These are phyloP conservation scores for Himalopsyche kuldschensis DNA, from an alignment of 2,888 invertebrate genomes.

Conservation along the genomic window DNA sequence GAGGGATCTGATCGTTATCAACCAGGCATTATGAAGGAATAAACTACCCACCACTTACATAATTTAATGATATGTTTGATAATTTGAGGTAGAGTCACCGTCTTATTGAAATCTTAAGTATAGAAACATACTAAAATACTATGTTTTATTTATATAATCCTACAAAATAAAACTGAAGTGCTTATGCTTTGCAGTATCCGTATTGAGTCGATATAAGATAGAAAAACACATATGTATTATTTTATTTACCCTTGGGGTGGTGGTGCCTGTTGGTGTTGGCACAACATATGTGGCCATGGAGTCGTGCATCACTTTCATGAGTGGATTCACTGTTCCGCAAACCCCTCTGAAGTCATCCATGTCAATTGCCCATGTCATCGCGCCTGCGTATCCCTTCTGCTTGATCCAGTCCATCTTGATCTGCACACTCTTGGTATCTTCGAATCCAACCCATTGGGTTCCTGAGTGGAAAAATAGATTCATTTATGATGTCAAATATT, in stretches of 20 bases:
- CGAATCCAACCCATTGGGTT: conserved; percentile 91
- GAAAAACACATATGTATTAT: conserved; percentile 22
- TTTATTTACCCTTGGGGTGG: conserved; percentile 67
- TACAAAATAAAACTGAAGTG: too few relatives aligned
- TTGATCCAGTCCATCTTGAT: conserved; percentile 91
- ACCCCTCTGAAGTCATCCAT: conserved; percentile 89
- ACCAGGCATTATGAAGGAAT: too few relatives aligned
- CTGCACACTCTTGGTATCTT: conserved; percentile 76
- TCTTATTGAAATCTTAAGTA: too few relatives aligned
- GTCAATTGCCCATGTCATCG: conserved; percentile 91
- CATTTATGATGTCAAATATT: background rate
- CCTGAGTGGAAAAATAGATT: conserved; percentile 44
- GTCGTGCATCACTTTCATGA: conserved; percentile 72
- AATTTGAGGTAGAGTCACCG: too few relatives aligned
- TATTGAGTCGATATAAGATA: background rate
- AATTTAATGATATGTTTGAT: too few relatives aligned
- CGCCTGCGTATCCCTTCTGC: conserved; percentile 79
- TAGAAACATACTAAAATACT: too few relatives aligned
- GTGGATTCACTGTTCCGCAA: conserved; percentile 75
- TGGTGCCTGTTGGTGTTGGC: conserved; percentile 65
- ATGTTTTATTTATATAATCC: too few relatives aligned
- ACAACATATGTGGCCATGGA: conserved; percentile 73
- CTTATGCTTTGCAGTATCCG: too few relatives aligned
- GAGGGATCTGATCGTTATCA: too few relatives aligned
- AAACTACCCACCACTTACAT: too few relatives aligned